Base-by-base conservation (phyloP, 2,888 invertebrate species). In the Microchrysa polita region DNA sequence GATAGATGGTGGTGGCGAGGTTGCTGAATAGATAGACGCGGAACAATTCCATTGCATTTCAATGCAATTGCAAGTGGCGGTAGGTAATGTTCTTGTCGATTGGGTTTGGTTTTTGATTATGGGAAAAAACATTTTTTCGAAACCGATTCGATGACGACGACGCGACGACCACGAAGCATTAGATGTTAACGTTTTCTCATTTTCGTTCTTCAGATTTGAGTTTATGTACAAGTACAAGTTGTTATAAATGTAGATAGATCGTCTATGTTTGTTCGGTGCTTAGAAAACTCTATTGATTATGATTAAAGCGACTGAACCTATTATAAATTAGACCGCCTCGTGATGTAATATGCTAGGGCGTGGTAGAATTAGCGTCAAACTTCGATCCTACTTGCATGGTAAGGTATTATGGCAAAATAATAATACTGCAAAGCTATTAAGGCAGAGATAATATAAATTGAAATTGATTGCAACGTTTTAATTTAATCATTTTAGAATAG, bases 81-180 rank as follows among this genome's bases (percentile, higher is more conserved):
- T 69, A 69, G 76, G 73, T 74, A 72, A 61, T 76, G 73, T 67
- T 76, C 74, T 73, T 63, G 67, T 65, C 72, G 59, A 59, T 60
- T 72, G 60, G 44, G 60, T 44, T 72, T 44, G 60, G 59, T 22
- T 72, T 72, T 72, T 59, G 72, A 72, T 60, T 72, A 72, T 72
- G 72, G 72, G 72, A 72, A 72, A n/a, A 34, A 34, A 59, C 44
- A 60, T 59, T 72, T 72, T 18, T 34, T 7, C 27, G 27, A 34
- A 34, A 34, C 27, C 27, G 27, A 34, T 34, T 34, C 27, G n/a
- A n/a, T n/a, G n/a, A n/a, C n/a, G n/a, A n/a, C n/a, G n/a, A n/a
- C n/a, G n/a, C 22, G 22, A 53, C 55, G 55, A 67, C n/a, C 57
- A 18, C 34, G 18, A 10, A 57, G 22, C 40, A 40, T 69, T 69